Evolutionary conservation across 2,888 invertebrate genomes (phyloP), one percentile per base, ranked within the genome.

Genomic region (Clitarchus hookeri): DNA sequence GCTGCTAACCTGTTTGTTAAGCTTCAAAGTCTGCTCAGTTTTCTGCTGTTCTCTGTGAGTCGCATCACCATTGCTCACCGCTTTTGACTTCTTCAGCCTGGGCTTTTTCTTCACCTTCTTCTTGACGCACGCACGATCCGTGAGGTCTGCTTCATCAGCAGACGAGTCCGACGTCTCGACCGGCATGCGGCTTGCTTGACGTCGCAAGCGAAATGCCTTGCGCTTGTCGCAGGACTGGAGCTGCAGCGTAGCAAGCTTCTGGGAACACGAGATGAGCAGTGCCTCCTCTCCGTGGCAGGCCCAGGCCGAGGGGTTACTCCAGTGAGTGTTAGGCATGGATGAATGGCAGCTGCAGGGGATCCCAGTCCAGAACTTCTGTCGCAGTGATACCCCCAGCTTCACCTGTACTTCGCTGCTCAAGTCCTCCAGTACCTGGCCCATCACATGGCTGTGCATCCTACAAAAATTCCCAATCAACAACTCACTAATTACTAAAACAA

Each of bases 281-380:
- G 84, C 84, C 11, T 84, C 87, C 53, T 87, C 83, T 6, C 78
- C 44, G 16, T 44, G 36, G n/a, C 25, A n/a, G 23, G 54, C 53
- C 6, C 84, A 44, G 23, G 78, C 65, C 12, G 44, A 26, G 25
- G 78, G 80, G 4, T 83, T 53, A 27, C 88, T 88, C 88, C 88
- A 88, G 44, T 84, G 86, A 6, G 87, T 86, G 26, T 87, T 83
- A 19, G 84, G 48, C 36, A 80, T 84, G 25, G 85, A 65, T 23
- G 80, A 83, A 65, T 88, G 87, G 44, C 88, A 88, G 25, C 44
- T 84, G 80, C 88, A 88, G 25, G 88, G 87, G 25, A 87, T 85
- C 4, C 88, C 88, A 4, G 94, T 95, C 96, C 96, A 96, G 84
- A 96, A 93, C 91, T 95, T 95, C 90, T 94, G 95, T 90, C 95